phyloP scores from a whole-genome alignment of 2,888 invertebrate genomes.

The Plagiodera versicolora region DNA sequence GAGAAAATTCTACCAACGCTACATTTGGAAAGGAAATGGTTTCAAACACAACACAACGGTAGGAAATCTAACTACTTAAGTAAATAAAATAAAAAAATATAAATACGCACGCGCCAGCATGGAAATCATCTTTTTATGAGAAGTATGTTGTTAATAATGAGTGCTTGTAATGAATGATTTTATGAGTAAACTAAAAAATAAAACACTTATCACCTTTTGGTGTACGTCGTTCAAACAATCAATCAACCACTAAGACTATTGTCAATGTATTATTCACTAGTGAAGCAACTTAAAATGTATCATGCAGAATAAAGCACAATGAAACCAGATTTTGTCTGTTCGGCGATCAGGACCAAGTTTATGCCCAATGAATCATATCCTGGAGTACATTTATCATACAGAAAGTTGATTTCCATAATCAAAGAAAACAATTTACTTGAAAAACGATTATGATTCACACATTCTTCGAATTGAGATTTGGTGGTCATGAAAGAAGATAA shows the following conservation, averaged over 20 bases:
- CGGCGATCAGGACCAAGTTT: too few species aligned
- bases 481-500: too few species aligned
- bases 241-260: background rate
- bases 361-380: too few species aligned
- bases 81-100: constrained; percentile 30
- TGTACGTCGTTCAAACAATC: constrained; percentile 45
- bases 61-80: constrained; percentile 37
- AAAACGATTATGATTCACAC: too few species aligned
- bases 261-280: background rate
- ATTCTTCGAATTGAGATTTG: too few species aligned
- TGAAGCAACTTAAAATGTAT: background rate
- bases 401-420: too few species aligned
- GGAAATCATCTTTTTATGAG: constrained; percentile 50
- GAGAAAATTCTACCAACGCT: constrained; percentile 11
- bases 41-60: constrained; percentile 19
- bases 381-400: too few species aligned
- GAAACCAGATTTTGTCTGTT: background rate
- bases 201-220: constrained; percentile 50
- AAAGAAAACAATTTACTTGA: too few species aligned
- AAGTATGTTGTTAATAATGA: constrained; percentile 27
- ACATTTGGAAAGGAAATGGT: constrained; percentile 18
- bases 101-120: constrained; percentile 56
- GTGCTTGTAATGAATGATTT: constrained; percentile 26
- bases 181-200: constrained; percentile 33
- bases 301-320: background rate